Conservation (phyloP, 2,113 vertebrate genomes). For the Dipodomys ordii region DNA sequence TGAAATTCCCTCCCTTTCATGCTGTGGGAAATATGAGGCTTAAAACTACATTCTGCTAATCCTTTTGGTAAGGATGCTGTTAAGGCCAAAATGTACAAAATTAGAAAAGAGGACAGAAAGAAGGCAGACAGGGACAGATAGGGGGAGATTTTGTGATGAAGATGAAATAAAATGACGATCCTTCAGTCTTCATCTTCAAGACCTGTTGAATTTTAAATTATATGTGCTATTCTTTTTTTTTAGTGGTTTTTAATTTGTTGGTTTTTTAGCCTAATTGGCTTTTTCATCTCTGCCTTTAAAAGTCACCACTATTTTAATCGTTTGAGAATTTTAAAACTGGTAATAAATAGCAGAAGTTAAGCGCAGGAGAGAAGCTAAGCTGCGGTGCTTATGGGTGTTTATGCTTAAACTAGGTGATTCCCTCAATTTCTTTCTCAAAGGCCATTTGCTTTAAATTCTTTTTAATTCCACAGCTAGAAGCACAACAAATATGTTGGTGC, state of each 20-base stretch:
- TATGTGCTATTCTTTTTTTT: background rate
- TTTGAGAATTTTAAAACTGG: background rate
- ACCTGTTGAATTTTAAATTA: conserved; percentile 8
- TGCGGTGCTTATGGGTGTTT: background rate
- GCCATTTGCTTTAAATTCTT: background rate
- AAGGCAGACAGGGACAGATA: conserved; percentile 38
- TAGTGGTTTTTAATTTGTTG: background rate
- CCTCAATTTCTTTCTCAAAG: background rate
- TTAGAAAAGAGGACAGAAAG: conserved; percentile 61
- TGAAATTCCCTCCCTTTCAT: background rate
- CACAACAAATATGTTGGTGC: background rate
- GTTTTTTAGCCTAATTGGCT: conserved; percentile 18
- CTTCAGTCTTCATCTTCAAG: conserved; percentile 44
- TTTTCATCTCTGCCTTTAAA: background rate
- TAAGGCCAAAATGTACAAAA: conserved; percentile 60
- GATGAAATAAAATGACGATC: too few species aligned
- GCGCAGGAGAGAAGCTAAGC: background rate
- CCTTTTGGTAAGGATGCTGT: conserved; percentile 58
- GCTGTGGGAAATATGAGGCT: conserved; percentile 29
- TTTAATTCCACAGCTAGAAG: background rate
- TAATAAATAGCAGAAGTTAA: background rate
- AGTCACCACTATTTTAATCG: conserved; percentile 17
- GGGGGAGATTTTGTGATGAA: conserved; percentile 8
- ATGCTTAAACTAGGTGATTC: background rate
- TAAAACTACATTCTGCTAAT: conserved; percentile 18